Base-by-base conservation (phyloP, 2,888 invertebrate species). In the Villa cingulata region DNA sequence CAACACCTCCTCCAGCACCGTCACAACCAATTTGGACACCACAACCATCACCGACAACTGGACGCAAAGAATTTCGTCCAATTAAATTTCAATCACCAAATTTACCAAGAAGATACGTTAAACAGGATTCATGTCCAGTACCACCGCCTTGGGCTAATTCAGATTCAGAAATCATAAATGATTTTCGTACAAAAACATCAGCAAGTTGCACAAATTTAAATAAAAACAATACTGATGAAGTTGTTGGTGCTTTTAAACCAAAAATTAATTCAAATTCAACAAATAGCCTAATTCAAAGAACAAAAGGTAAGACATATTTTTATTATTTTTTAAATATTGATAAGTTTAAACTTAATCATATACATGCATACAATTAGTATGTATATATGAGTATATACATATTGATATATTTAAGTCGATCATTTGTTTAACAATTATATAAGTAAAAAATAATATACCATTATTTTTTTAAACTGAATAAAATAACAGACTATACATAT, bases 1-100 rank as follows among this genome's bases (percentile, higher is more conserved):
- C 48, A 49, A 43, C 49, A 50, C 39, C 54, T 7, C 63, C 63
- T 4, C 55, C 58, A 23, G 63, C 63, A 17, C 64, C 75, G 51
- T 74, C 72, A 57, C 75, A 77, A 41, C 79, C 86, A 18, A 74
- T 88, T 56, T 89, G 89, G 89, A 81, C 81, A 27, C 88, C 89
- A 14, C 76, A 77, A 57, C 75, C 84, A 34, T 86, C 86, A 60
- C 87, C 88, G 37, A 75, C 75, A 45, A 70, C 76, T 27, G 81
- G 82, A 55, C 75, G 84, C 56, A 88, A 86, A 68, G 76, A 80
- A 64, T 89, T 87, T 72, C 76, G 83, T 52, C 85, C 89, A 6
- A 83, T 89, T 42, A 81, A 72, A 57, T 84, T 83, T 58, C 81
- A 82, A 59, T 81, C 83, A 46, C 82, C 83, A 42, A 72, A 74